Conservation (phyloP, 2,113 vertebrate genomes). For the Parotia lawesii region DNA sequence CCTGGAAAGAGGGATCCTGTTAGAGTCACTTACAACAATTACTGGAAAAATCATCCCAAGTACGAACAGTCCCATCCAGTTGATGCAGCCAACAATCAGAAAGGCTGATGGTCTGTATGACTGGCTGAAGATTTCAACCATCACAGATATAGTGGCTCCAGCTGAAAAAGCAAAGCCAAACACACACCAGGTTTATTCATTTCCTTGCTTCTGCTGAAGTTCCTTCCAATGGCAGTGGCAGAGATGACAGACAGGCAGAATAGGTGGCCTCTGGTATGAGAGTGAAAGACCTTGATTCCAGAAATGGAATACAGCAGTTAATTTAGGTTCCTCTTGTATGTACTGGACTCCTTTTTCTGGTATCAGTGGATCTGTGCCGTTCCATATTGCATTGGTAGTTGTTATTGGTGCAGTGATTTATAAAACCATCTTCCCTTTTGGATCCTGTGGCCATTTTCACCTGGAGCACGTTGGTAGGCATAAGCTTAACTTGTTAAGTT, state of each 20-base stretch:
- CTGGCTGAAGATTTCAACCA: conserved; percentile 73
- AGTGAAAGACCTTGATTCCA: background rate
- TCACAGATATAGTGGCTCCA: conserved; percentile 54
- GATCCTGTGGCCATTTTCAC: background rate
- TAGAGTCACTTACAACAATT: conserved; percentile 61
- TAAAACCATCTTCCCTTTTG: background rate
- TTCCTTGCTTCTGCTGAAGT: background rate
- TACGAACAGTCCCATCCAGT: conserved; percentile 68
- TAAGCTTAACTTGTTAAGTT: background rate
- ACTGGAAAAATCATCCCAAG: conserved; percentile 71
- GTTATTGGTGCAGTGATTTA: background rate
- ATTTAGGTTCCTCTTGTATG: background rate
- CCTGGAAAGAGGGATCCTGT: background rate
- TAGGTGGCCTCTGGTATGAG: background rate
- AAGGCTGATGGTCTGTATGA: conserved; percentile 69
- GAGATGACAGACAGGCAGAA: background rate
- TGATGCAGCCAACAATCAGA: conserved; percentile 64
- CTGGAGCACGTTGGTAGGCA: background rate
- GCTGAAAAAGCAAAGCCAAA: conserved; percentile 26
- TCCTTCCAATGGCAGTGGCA: background rate
- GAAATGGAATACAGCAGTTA: background rate
- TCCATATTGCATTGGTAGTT: background rate
- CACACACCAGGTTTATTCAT: background rate
- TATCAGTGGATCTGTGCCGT: background rate
- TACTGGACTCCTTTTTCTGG: background rate